These are phyloP conservation scores for Euproctis similis DNA, from an alignment of 2,888 invertebrate genomes.

Conservation along the genomic window DNA sequence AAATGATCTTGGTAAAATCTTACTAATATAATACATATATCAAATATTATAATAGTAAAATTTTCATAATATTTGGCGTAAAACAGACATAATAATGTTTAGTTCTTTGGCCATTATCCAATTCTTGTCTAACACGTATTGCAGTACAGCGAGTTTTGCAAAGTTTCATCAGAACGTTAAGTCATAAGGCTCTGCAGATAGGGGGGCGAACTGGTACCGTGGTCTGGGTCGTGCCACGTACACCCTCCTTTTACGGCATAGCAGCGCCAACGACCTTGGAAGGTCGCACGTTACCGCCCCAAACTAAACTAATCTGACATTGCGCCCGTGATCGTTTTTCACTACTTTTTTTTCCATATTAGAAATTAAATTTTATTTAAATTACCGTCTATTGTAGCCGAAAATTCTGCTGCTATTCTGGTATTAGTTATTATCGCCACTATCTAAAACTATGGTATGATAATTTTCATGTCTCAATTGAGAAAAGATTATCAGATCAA, in stretches of 20 bases:
- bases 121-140: constrained; percentile 13
- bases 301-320: constrained; percentile 24
- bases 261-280: constrained; percentile 48
- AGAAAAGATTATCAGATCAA: no score
- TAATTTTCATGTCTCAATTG: no score
- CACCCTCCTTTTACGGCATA: constrained; percentile 24
- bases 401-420: no score
- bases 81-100: not conserved
- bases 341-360: no score
- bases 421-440: no score
- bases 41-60: no score
- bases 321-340: constrained; percentile 25
- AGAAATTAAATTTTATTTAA: no score
- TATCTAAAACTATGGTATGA: no score
- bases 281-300: constrained; percentile 41
- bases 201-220: constrained; percentile 8
- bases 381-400: no score
- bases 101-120: constrained; percentile 17
- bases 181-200: constrained; percentile 21
- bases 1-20: no score
- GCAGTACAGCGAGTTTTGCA: constrained; percentile 4
- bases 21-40: no score
- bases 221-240: constrained; percentile 23
- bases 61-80: no score
- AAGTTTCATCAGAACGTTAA: constrained; percentile 9